Evolutionary conservation across 2,888 invertebrate species (phyloP), one percentile per base, ranked within the genome.

Genomic region (Cylindroiulus punctatus): DNA sequence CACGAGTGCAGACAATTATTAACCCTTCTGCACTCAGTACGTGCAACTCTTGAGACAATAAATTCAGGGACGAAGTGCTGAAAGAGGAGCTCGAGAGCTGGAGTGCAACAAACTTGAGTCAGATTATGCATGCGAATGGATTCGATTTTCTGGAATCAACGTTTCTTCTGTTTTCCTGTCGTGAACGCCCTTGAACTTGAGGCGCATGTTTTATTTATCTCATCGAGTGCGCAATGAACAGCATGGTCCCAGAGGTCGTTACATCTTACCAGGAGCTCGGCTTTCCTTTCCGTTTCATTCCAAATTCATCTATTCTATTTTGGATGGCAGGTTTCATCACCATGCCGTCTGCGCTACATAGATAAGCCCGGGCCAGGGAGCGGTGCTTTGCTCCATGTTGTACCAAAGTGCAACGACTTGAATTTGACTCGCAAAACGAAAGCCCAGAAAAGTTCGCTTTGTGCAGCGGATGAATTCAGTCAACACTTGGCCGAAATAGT

Each of bases 121-220:
- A 65, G 65, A 26, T 65, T 26, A 65, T 65, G 65, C 22, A 65
- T 65, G 22, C 65, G 26, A 65, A 65, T 65, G 22, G 22, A 65
- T 65, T 12, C 26, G 7, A 65, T 65, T 26, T 65, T 65, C 26
- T 65, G 7, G 22, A 12, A 5, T 65, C 22, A 65, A 26, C 0
- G 8, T 65, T 65, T 65, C 22, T 65, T n/a, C 65, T 26, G 8
- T 65, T 26, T 65, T 65, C 12, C 65, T 1, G 2, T 65, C 26
- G 5, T 26, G 65, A 65, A 65, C 65, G 65, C 65, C 65, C 65
- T 65, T 65, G 65, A 65, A 65, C 65, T 65, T 65, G 65, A 12
- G 65, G 65, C 65, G 26, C 65, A 65, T 65, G 65, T 65, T 65
- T 65, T 65, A 65, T 65, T 65, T 65, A 65, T 65, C 65, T 65